Evolutionary conservation across 1,140 invertebrate species (phyloP), one percentile per base, ranked within the genome.

Genomic region (Zaprionus ornatus): DNA sequence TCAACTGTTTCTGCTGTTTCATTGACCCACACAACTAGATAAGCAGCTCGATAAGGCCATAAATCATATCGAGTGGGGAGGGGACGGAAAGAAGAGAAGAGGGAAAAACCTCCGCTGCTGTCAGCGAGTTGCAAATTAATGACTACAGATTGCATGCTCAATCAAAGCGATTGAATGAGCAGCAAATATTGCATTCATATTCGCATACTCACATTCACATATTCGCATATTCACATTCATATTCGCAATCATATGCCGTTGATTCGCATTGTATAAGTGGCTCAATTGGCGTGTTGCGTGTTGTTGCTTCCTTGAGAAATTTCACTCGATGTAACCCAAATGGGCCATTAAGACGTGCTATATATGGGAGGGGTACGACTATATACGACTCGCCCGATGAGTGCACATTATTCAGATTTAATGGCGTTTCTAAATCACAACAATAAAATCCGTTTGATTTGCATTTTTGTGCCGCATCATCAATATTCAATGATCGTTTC

Each of bases 261-360:
- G 7, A 48, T 50, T 50, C 45, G 45, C 45, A 74, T 74, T 74
- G 71, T 73, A 60, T 68, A 73, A 74, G 71, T 75, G 60, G 61
- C 67, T 74, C 17, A 69, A 70, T 70, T 71, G 59, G 37, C 72
- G 64, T 80, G 67, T 66, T 50, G 45, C 45, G 25, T 83, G 88
- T 83, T 75, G 40, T 68, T 45, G 80, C 84, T 87, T 87, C 84
- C 84, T 88, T 88, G 85, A 81, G 84, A 88, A 88, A 88, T 84
- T 90, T 84, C 65, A 66, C 52, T 54, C 37, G 29, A 73, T 77
- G 74, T 72, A 76, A 76, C 4, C 27, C 74, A 65, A 72, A 79
- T 76, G 64, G 76, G 64, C 77, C 83, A 84, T 63, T 74, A 60
- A 72, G 62, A 37, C 57, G 77, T 54, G 23, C 59, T 29, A 65